Evolutionary conservation across 1,140 invertebrate species (phyloP).

Genomic region (Trinorchestia longiramus): DNA sequence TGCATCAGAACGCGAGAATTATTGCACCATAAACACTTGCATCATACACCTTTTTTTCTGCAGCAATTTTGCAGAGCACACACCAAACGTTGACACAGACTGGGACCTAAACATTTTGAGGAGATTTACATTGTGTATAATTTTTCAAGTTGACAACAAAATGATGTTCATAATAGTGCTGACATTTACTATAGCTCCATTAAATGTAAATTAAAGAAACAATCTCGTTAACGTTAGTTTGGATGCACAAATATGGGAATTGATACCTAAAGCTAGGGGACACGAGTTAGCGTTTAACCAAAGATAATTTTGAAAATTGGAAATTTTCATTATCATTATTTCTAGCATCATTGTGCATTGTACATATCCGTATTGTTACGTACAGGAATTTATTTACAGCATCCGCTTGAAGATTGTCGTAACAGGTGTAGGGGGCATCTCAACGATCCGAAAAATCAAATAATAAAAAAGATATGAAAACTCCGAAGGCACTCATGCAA

Average conservation of each 20-base stretch:
- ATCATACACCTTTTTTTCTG: background rate
- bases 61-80: background rate
- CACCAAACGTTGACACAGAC: background rate
- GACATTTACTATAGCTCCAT: background rate
- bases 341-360: background rate
- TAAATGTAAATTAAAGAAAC: background rate
- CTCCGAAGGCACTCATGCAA: background rate
- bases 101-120: background rate
- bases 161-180: background rate
- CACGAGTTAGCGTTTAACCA: background rate
- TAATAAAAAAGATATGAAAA: background rate
- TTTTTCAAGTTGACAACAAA: background rate
- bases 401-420: background rate
- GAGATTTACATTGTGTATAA: background rate
- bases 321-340: too few relatives aligned
- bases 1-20: slow-evolving; percentile 22
- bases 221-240: background rate
- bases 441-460: background rate
- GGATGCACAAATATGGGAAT: background rate
- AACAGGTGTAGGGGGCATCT: background rate
- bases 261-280: background rate
- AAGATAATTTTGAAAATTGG: background rate
- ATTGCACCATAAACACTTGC: slow-evolving; percentile 31
- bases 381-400: background rate
- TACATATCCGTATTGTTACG: background rate